These are phyloP conservation scores for Sander lucioperca DNA, from an alignment of 2,113 vertebrate genomes.

Conservation along the genomic window DNA sequence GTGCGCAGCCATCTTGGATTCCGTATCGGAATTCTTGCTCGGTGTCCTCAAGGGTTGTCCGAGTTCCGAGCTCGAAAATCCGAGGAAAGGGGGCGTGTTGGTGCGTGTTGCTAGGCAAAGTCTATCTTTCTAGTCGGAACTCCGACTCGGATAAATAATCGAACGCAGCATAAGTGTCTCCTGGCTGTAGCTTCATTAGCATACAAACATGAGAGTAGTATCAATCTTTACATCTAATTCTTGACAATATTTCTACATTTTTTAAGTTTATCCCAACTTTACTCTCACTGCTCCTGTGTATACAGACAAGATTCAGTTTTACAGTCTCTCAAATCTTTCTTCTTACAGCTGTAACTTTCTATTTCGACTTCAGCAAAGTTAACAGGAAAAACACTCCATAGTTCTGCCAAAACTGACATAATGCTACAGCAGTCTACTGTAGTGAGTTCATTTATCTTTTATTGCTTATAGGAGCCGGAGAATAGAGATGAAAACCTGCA, in stretches of 20 bases:
- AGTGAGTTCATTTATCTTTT: conserved; percentile 28
- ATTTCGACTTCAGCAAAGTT: not conserved
- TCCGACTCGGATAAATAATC: too few species aligned
- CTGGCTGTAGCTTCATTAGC: not conserved
- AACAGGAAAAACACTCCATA: not conserved
- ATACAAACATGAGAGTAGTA: not conserved
- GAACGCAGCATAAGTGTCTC: not conserved
- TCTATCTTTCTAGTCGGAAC: too few species aligned
- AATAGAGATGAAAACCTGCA: not conserved
- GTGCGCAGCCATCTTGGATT: too few species aligned
- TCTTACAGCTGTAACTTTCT: not conserved
- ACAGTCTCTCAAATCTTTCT: not conserved
- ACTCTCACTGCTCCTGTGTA: not conserved
- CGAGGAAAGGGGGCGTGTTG: too few species aligned
- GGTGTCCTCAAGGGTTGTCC: too few species aligned
- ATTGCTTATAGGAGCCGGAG: conserved; percentile 2
- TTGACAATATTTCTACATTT: not conserved
- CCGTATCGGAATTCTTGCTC: too few species aligned
- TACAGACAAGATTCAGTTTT: not conserved
- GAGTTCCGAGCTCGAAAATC: too few species aligned
- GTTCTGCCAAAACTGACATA: conserved; percentile 20
- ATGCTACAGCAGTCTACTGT: not conserved
- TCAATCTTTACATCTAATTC: not conserved
- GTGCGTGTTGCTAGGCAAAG: too few species aligned
- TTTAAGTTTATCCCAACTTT: not conserved